Conservation (phyloP, 2,888 invertebrate species). For the Mythimna albipuncta region DNA sequence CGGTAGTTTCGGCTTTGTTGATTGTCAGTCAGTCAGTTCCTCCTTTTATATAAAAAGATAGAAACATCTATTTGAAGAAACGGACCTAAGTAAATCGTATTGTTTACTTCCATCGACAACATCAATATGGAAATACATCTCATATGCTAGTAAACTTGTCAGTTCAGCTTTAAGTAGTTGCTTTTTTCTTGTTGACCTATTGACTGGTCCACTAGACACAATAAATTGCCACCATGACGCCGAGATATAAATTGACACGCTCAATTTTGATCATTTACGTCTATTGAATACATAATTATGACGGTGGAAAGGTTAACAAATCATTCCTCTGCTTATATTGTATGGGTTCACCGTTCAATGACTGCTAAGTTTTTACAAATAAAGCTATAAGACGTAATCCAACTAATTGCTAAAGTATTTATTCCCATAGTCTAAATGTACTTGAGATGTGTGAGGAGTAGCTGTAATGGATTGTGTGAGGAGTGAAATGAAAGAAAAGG, state of each 20-base stretch:
- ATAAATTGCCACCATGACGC: constrained; percentile 31
- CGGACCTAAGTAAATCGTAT: too few species aligned
- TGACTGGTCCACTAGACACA: constrained; percentile 33
- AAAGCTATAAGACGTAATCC: not conserved
- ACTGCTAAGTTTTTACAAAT: not conserved
- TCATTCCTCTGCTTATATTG: not conserved
- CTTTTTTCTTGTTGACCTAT: constrained; percentile 30
- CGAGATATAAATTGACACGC: constrained; percentile 33
- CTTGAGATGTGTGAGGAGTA: too few species aligned
- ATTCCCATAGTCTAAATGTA: too few species aligned
- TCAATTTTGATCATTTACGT: constrained; percentile 43
- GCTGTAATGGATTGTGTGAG: too few species aligned
- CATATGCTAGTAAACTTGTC: not conserved
- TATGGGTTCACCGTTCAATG: not conserved
- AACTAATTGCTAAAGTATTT: too few species aligned
- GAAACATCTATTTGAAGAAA: not conserved
- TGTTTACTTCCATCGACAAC: not conserved
- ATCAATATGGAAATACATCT: not conserved
- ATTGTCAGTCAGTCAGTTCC: too few species aligned
- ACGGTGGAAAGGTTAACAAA: constrained; percentile 20
- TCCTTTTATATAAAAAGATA: too few species aligned
- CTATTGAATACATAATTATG: constrained; percentile 16
- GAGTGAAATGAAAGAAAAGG: too few species aligned
- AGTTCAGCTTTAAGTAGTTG: constrained; percentile 1
- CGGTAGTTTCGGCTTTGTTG: too few species aligned